These are phyloP conservation scores for Hybognathus amarus DNA, from an alignment of 2,797 vertebrate species.

Conservation along the genomic window DNA sequence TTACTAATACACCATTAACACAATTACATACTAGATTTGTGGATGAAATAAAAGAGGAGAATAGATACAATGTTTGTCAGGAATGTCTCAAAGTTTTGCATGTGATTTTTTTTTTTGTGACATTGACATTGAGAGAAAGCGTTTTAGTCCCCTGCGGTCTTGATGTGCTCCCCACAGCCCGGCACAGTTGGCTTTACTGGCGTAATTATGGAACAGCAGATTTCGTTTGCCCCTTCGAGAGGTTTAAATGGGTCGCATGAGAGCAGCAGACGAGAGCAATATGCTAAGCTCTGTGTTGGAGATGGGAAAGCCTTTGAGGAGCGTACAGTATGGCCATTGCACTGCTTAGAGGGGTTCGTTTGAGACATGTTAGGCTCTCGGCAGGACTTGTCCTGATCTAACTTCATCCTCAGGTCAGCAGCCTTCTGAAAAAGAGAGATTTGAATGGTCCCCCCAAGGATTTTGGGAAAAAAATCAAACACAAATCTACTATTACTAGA, in stretches of 20 bases:
- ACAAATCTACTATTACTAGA: not conserved
- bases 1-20: not conserved
- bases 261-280: conserved; percentile 59
- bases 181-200: conserved; percentile 17
- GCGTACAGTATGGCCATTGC: not conserved
- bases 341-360: conserved; percentile 10
- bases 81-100: not conserved
- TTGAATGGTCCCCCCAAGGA: not conserved
- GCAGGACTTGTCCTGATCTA: conserved; percentile 16
- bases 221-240: conserved; percentile 6
- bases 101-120: not conserved
- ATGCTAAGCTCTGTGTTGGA: conserved; percentile 70
- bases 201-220: conserved; percentile 25
- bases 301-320: conserved; percentile 72
- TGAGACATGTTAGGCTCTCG: not conserved
- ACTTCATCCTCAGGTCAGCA: conserved; percentile 15
- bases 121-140: conserved; percentile 24
- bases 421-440: not conserved
- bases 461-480: not conserved
- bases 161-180: conserved; percentile 1
- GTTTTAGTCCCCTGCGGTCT: not conserved
- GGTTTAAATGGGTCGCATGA: conserved; percentile 62
- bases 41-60: not conserved
- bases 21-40: not conserved
- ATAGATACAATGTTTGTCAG: not conserved